Percentiles rank a stretch among this genome's conserved stretches.
Evolutionary conservation across 2,797 vertebrate species (phyloP).

Genomic region (Gymnothorax javanicus): DNA sequence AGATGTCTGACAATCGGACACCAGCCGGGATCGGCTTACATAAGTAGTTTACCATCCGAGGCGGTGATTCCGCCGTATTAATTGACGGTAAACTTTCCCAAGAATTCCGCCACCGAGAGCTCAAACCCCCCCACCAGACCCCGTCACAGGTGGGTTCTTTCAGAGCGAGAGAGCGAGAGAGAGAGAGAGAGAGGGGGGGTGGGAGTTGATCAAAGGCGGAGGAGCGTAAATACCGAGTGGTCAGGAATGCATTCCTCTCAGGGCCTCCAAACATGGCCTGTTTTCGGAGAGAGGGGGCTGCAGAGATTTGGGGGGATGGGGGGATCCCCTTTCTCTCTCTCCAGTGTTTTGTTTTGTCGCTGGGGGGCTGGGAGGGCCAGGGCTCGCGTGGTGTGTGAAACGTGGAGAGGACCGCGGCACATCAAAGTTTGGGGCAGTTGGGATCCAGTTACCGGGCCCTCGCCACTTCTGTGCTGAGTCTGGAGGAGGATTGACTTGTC

Average conservation of each 20-base stretch:
- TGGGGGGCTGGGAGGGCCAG: slow-evolving; percentile 47
- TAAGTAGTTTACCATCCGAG: slow-evolving; percentile 89
- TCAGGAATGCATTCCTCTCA: slow-evolving; percentile 80
- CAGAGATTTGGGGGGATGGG: slow-evolving; percentile 51
- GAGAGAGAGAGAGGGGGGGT: slow-evolving; percentile 75
- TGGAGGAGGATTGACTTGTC: slow-evolving; percentile 64
- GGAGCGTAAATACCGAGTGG: slow-evolving; percentile 83
- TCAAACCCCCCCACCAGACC: slow-evolving; percentile 55
- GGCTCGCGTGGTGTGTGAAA: slow-evolving; percentile 46
- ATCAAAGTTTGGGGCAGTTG: slow-evolving; percentile 49
- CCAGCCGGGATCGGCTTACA: slow-evolving; percentile 80
- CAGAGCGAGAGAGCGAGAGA: slow-evolving; percentile 78
- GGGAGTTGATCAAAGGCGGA: slow-evolving; percentile 78
- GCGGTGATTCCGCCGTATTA: slow-evolving; percentile 91
- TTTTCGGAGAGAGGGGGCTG: slow-evolving; percentile 51
- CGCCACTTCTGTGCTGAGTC: slow-evolving; percentile 64
- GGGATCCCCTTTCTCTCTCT: slow-evolving; percentile 51
- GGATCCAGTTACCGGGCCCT: slow-evolving; percentile 58
- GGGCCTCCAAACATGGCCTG: slow-evolving; percentile 76
- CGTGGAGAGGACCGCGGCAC: slow-evolving; percentile 52
- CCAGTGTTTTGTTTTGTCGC: slow-evolving; percentile 56
- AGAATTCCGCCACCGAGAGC: slow-evolving; percentile 67
- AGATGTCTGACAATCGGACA: slow-evolving; percentile 74
- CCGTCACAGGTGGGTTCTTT: slow-evolving; percentile 89
- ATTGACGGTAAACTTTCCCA: slow-evolving; percentile 91